phyloP scores from a whole-genome alignment of 2,888 invertebrate species.

The Cerceris rybyensis region DNA sequence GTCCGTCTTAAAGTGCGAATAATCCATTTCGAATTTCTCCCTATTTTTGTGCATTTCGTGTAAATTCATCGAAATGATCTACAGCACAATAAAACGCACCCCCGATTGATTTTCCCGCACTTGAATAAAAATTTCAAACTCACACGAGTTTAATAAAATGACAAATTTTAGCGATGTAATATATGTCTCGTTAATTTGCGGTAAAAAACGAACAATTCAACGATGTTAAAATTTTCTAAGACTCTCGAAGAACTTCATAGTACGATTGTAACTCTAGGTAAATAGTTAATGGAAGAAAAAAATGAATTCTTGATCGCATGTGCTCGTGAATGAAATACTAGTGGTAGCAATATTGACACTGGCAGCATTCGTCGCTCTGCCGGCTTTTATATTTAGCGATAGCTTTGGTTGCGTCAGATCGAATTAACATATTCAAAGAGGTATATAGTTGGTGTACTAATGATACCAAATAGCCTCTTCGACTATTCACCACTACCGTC shows the following conservation, averaged over 20 bases:
- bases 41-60: conserved; percentile 47
- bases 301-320: conserved; percentile 10
- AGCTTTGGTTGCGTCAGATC: conserved; percentile 77
- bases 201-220: no score
- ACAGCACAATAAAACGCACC: not conserved
- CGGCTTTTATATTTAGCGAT: conserved; percentile 77
- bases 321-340: conserved; percentile 31
- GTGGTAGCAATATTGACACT: conserved; percentile 63
- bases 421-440: conserved; percentile 48
- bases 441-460: conserved; percentile 11
- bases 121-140: not conserved
- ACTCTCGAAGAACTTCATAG: no score
- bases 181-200: not conserved
- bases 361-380: conserved; percentile 62
- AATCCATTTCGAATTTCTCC: conserved; percentile 79
- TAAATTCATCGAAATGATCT: not conserved
- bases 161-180: not conserved
- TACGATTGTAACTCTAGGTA: no score
- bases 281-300: not conserved
- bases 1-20: conserved; percentile 82
- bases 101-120: not conserved
- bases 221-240: no score
- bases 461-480: conserved; percentile 8
- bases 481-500: conserved; percentile 5
- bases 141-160: no score